Base-by-base conservation (phyloP, 2,797 vertebrate species). In the Cephalopachus bancanus region DNA sequence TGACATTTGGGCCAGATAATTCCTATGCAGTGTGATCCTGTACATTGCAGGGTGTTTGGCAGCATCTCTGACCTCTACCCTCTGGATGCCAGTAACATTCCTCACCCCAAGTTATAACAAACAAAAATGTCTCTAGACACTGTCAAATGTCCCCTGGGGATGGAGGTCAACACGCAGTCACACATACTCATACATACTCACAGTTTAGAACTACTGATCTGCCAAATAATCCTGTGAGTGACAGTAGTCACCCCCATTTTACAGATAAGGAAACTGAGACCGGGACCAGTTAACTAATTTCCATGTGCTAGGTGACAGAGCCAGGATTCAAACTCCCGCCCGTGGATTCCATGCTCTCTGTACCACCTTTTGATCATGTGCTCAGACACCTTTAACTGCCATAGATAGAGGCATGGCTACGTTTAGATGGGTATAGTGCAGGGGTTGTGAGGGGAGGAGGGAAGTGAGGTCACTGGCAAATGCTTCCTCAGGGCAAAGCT, bases 371-470 rank as follows among this genome's bases (percentile, higher is more conserved):
- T 37, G 44, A 28, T 19, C 9, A 15, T 26, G 33, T 28, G 28
- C 53, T 24, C 1, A 0, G 15, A 72, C 22, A 5, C 11, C 22
- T 1, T 0, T 11, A 30, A 3, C 72, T 37, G 16, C 2, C 5
- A 0, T 1, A 37, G 51, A 10, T 2, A 3, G 28, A 80, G 71
- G 67, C 1, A 51, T 16, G 14, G 5, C 55, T 44, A 5, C 24
- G 9, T 37, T 60, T n/a, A 24, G 55, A 30, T 19, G 11, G 11
- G 14, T 10, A 49, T 28, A 24, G 57, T 71, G 53, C 1, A 7
- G 64, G 57, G 62, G 15, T 16, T 37, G 7, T 16, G 10, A 30
- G 55, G 49, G 62, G 65, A n/a, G 2, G 1, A 28, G 0, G 19
- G 33, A 2, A 19, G 17, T n/a, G 22, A 57, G 30, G 30, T 30